phyloP scores from a whole-genome alignment of 2,888 invertebrate species.

The Cloeon dipterum region DNA sequence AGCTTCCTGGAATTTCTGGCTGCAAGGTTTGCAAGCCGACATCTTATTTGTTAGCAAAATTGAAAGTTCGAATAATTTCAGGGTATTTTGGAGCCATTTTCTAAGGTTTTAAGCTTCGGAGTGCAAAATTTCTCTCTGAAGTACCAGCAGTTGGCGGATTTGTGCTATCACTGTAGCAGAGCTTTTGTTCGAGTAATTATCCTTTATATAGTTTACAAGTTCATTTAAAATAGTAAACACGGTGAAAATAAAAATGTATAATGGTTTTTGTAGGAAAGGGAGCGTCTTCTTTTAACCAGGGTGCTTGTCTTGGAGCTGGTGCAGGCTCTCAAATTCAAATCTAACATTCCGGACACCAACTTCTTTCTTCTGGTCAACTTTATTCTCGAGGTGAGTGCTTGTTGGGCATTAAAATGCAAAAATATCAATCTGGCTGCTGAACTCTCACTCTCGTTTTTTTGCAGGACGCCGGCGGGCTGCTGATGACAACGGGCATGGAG shows the following conservation, averaged over 20 bases:
- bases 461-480: slow-evolving; percentile 68
- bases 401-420: too few relatives aligned
- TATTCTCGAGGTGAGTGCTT: slow-evolving; percentile 43
- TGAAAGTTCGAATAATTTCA: slow-evolving; percentile 13
- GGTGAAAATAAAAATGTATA: neutral
- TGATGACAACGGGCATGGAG: neutral
- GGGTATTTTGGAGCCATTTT: slow-evolving; percentile 82
- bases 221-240: neutral
- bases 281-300: slow-evolving; percentile 76
- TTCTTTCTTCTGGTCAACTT: slow-evolving; percentile 75
- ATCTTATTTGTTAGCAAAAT: slow-evolving; percentile 1
- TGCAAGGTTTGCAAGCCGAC: slow-evolving; percentile 50
- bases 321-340: slow-evolving; percentile 88
- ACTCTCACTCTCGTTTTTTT: too few relatives aligned
- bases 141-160: slow-evolving; percentile 55
- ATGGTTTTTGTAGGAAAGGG: slow-evolving; percentile 43
- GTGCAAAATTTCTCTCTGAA: slow-evolving; percentile 71
- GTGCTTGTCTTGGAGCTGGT: slow-evolving; percentile 85
- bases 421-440: too few relatives aligned
- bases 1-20: slow-evolving; percentile 60
- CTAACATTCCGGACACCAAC: slow-evolving; percentile 83
- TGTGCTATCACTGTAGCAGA: slow-evolving; percentile 74
- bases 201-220: too few relatives aligned
- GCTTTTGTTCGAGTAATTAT: slow-evolving; percentile 51
- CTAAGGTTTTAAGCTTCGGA: slow-evolving; percentile 81